Conservation (phyloP, 2,113 vertebrate species). For the Gambusia affinis region DNA sequence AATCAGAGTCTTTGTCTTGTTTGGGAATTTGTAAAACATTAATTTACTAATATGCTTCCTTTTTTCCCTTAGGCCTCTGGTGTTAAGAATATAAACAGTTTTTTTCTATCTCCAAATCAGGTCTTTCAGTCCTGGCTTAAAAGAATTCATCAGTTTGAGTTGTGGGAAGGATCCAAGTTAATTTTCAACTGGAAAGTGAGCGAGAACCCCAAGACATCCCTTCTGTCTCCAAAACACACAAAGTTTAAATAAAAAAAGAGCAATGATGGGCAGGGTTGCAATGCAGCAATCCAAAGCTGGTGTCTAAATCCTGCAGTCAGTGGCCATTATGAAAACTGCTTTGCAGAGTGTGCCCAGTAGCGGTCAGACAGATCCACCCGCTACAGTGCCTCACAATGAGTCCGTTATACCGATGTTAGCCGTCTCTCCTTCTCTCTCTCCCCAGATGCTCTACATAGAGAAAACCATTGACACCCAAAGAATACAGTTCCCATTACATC, state of each 20-base stretch:
- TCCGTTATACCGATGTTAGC: conserved; percentile 78
- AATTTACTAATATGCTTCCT: conserved; percentile 48
- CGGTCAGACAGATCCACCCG: conserved; percentile 74
- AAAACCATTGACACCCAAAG: conserved; percentile 82
- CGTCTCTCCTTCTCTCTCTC: conserved; percentile 56
- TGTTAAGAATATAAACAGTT: conserved; percentile 52
- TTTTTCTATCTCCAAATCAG: conserved; percentile 44
- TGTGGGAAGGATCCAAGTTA: conserved; percentile 74
- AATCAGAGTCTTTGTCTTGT: conserved; percentile 58
- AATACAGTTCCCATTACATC: conserved; percentile 84
- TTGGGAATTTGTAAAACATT: conserved; percentile 33
- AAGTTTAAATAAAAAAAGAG: conserved; percentile 70
- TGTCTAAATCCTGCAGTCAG: conserved; percentile 72
- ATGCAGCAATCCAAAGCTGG: conserved; percentile 68
- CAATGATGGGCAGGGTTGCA: conserved; percentile 57
- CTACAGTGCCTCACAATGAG: conserved; percentile 76
- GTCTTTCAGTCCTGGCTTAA: conserved; percentile 50
- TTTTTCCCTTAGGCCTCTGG: conserved; percentile 41
- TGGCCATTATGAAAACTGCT: conserved; percentile 80
- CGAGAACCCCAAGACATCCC: conserved; percentile 74
- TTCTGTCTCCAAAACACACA: conserved; percentile 78
- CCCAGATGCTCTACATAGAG: conserved; percentile 69
- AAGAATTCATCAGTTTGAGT: conserved; percentile 66
- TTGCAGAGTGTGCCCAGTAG: conserved; percentile 68
- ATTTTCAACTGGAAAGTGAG: conserved; percentile 72